phyloP scores from a whole-genome alignment of 1,140 invertebrate genomes.

The Scaptomyza pallida region DNA sequence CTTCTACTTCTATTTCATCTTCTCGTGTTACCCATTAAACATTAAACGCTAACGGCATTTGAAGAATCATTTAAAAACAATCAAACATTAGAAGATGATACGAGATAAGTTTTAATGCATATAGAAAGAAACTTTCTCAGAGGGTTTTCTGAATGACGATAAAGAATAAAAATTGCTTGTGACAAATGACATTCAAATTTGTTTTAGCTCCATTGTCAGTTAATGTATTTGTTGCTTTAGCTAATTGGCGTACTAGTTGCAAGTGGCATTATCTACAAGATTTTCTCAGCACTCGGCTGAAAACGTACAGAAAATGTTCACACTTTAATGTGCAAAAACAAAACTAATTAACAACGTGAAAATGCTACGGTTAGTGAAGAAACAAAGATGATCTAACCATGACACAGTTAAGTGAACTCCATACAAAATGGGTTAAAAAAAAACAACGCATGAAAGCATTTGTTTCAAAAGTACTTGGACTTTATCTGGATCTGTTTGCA shows the following conservation, averaged over 20 bases:
- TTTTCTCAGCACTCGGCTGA: constrained; percentile 33
- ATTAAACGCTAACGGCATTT: constrained; percentile 51
- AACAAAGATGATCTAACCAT: constrained; percentile 33
- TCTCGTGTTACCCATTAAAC: constrained; percentile 53
- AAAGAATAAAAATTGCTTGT: constrained; percentile 8
- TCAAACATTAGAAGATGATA: constrained; percentile 25
- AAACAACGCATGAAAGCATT: background rate
- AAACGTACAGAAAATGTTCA: constrained; percentile 44
- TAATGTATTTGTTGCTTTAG: constrained; percentile 6
- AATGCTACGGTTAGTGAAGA: constrained; percentile 46
- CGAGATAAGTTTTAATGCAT: constrained; percentile 6
- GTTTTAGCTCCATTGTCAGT: constrained; percentile 11
- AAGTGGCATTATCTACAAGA: constrained; percentile 32
- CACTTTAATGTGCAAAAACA: constrained; percentile 46
- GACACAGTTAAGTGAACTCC: constrained; percentile 32
- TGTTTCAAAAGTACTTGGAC: background rate
- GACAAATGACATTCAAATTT: constrained; percentile 34
- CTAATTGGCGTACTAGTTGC: constrained; percentile 37
- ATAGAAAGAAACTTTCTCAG: constrained; percentile 28
- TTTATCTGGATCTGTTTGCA: background rate
- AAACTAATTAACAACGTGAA: constrained; percentile 47
- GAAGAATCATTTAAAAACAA: constrained; percentile 57
- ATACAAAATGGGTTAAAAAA: constrained; percentile 16
- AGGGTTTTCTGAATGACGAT: too few relatives aligned
- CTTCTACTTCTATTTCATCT: constrained; percentile 16